phyloP scores from a whole-genome alignment of 2,113 vertebrate species.

The Odocoileus virginianus region DNA sequence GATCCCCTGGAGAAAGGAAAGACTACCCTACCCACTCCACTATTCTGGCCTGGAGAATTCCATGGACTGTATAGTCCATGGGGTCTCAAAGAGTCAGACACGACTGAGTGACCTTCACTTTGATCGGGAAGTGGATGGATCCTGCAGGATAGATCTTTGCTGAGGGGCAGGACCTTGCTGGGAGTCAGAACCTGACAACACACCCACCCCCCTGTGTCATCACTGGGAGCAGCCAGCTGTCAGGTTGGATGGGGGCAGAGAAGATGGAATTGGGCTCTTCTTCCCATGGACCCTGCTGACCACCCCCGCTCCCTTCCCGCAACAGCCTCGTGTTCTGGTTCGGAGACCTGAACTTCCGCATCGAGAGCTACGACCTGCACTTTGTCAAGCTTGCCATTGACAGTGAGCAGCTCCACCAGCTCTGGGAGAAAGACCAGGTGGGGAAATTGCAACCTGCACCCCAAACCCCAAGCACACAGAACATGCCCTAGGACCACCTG shows the following conservation, averaged over 20 bases:
- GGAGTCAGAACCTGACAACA: background rate
- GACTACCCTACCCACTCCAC: background rate
- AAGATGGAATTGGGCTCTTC: slow-evolving; percentile 52
- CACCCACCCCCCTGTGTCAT: background rate
- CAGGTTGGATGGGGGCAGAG: slow-evolving; percentile 87
- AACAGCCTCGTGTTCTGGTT: slow-evolving; percentile 97
- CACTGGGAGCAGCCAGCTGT: background rate
- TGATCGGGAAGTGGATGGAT: background rate
- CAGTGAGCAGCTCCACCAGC: slow-evolving; percentile 90
- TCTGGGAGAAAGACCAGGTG: slow-evolving; percentile 99
- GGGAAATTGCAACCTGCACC: slow-evolving; percentile 13
- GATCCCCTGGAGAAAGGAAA: background rate
- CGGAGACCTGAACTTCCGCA: slow-evolving; percentile 97
- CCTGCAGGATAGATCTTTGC: background rate
- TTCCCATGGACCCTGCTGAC: background rate
- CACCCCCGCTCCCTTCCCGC: background rate
- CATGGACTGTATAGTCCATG: background rate
- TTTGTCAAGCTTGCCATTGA: slow-evolving; percentile 97
- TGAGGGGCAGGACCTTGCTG: background rate
- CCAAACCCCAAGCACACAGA: background rate
- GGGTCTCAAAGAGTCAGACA: background rate
- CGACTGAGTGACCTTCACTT: background rate
- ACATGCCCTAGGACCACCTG: background rate
- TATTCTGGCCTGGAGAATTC: background rate
- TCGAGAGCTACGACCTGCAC: slow-evolving; percentile 94